Percentiles rank a stretch among this genome's conserved stretches.
phyloP scores from a whole-genome alignment of 2,797 vertebrate species.

The Malacoraja senta region DNA sequence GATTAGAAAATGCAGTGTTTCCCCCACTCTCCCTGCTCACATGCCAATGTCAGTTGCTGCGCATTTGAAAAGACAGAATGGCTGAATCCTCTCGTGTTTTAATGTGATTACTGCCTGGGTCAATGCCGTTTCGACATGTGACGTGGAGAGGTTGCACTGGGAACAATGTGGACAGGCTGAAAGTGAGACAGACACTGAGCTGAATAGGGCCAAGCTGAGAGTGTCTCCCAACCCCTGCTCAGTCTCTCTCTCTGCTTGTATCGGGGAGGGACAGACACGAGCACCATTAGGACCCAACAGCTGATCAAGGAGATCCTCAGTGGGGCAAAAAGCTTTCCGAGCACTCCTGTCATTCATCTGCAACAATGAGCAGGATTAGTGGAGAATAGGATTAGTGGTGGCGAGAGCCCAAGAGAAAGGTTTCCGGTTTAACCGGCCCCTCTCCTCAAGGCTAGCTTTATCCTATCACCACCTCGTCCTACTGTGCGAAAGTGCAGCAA shows the following conservation, averaged over 20 bases:
- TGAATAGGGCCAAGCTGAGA: background rate
- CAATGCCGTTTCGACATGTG: slow-evolving; percentile 20
- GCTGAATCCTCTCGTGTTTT: slow-evolving; percentile 45
- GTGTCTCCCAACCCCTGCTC: background rate
- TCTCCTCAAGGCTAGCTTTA: background rate
- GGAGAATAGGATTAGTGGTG: background rate
- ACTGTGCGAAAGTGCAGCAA: background rate
- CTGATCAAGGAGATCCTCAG: background rate
- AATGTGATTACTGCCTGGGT: slow-evolving; percentile 51
- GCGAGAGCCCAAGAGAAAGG: background rate
- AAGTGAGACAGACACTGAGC: background rate
- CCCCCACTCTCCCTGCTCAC: slow-evolving; percentile 45
- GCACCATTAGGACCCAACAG: background rate
- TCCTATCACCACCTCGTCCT: background rate
- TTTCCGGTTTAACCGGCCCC: background rate
- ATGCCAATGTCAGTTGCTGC: slow-evolving; percentile 57
- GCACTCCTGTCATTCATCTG: background rate
- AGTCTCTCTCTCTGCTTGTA: slow-evolving; percentile 1
- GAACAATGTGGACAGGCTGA: background rate
- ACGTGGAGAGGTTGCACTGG: slow-evolving; percentile 6
- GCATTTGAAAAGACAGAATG: slow-evolving; percentile 51
- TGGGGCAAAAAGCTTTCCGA: background rate
- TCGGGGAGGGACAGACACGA: background rate
- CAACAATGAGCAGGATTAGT: background rate
- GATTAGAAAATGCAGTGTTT: slow-evolving; percentile 24